phyloP scores from a whole-genome alignment of 2,888 invertebrate species.

The Scaptomyza parva region DNA sequence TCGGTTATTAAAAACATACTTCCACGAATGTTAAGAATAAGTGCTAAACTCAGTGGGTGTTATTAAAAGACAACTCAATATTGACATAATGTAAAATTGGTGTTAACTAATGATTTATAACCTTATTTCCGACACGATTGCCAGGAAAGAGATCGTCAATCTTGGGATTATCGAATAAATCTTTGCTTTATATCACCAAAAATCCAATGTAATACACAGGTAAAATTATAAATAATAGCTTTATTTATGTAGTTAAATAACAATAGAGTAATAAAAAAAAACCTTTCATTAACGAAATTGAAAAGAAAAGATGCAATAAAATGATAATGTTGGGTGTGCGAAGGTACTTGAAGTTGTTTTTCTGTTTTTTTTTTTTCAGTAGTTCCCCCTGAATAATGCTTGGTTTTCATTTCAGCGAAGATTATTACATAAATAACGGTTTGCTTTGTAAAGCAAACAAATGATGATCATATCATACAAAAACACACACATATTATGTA shows the following conservation, averaged over 20 bases:
- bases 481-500: constrained; percentile 34
- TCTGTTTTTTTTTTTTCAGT: constrained; percentile 4
- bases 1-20: constrained; percentile 16
- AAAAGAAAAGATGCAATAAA: neutral
- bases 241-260: neutral
- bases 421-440: constrained; percentile 51
- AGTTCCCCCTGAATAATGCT: constrained; percentile 1
- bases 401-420: constrained; percentile 2
- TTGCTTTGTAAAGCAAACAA: constrained; percentile 45
- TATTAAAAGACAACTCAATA: neutral
- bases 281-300: constrained; percentile 3
- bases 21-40: neutral
- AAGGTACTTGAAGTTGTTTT: neutral
- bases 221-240: neutral
- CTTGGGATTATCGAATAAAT: neutral
- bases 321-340: constrained; percentile 1
- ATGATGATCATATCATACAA: constrained; percentile 28
- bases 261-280: neutral
- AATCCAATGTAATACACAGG: neutral
- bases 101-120: neutral
- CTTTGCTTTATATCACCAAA: too few species aligned
- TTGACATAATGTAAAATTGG: neutral
- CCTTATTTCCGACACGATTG: neutral
- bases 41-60: neutral
- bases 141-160: neutral